Evolutionary conservation across 2,797 vertebrate genomes (phyloP).

Genomic region (Craterocephalus amniculus): DNA sequence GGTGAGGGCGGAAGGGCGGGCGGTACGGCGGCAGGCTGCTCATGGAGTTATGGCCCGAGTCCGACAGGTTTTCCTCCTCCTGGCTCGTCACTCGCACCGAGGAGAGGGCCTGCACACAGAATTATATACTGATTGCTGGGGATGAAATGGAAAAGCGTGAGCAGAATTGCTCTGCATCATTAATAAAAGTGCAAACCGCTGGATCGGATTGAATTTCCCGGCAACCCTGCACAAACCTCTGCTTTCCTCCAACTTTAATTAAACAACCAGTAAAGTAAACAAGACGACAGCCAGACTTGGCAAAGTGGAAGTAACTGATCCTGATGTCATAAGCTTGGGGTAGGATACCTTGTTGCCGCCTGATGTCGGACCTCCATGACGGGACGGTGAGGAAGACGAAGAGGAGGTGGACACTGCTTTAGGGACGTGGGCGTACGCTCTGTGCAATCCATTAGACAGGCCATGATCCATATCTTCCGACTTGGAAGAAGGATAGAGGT

Average conservation of each 20-base stretch:
- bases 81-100: constrained; percentile 85
- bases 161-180: constrained; percentile 2
- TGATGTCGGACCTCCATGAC: constrained; percentile 71
- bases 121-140: constrained; percentile 20
- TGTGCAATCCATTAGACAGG: constrained; percentile 83
- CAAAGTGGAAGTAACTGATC: neutral
- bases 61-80: constrained; percentile 85
- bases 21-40: constrained; percentile 92
- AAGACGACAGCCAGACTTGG: neutral
- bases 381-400: constrained; percentile 87
- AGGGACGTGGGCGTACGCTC: constrained; percentile 73
- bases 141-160: neutral
- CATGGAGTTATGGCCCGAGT: constrained; percentile 93
- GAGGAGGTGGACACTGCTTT: constrained; percentile 88
- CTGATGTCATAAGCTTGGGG: neutral
- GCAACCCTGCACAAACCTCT: neutral
- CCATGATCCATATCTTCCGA: constrained; percentile 88
- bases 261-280: neutral
- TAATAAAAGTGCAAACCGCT: neutral
- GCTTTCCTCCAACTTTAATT: neutral
- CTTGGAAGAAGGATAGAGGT: constrained; percentile 90
- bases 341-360: constrained; percentile 69
- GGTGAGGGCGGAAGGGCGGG: constrained; percentile 87
- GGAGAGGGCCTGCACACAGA: constrained; percentile 69
- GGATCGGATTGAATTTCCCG: neutral